Evolutionary conservation across 2,888 invertebrate species (phyloP).

Genomic region (Ypsolopha sequella): DNA sequence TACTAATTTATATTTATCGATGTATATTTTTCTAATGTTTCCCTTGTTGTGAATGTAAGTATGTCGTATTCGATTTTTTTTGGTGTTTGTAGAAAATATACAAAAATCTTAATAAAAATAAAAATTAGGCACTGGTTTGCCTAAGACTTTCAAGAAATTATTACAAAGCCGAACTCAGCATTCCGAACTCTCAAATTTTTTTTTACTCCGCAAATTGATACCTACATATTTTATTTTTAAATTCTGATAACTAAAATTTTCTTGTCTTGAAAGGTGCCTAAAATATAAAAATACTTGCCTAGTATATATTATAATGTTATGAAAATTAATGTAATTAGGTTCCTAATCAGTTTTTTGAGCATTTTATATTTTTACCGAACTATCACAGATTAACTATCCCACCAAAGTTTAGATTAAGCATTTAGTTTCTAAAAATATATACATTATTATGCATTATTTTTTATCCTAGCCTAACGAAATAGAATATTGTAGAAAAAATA

Average conservation of each 20-base stretch:
- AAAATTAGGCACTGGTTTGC: conserved; percentile 12
- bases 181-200: no score
- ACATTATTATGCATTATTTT: conserved; percentile 22
- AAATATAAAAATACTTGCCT: no score
- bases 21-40: conserved; percentile 50
- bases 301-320: background rate
- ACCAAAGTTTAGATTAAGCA: conserved; percentile 66
- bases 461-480: conserved; percentile 10
- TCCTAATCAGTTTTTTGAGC: background rate
- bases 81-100: conserved; percentile 1
- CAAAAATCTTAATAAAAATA: background rate
- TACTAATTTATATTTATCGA: conserved; percentile 54
- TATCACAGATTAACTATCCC: conserved; percentile 58
- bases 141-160: background rate
- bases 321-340: background rate
- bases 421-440: conserved; percentile 38
- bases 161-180: no score
- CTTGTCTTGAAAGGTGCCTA: no score
- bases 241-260: no score
- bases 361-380: conserved; percentile 32
- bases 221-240: no score
- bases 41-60: conserved; percentile 48
- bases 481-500: conserved; percentile 24
- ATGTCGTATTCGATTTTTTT: conserved; percentile 14
- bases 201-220: no score